These are phyloP conservation scores for Neelides sp. DNA, from an alignment of 1,140 invertebrate genomes.

Conservation along the genomic window DNA sequence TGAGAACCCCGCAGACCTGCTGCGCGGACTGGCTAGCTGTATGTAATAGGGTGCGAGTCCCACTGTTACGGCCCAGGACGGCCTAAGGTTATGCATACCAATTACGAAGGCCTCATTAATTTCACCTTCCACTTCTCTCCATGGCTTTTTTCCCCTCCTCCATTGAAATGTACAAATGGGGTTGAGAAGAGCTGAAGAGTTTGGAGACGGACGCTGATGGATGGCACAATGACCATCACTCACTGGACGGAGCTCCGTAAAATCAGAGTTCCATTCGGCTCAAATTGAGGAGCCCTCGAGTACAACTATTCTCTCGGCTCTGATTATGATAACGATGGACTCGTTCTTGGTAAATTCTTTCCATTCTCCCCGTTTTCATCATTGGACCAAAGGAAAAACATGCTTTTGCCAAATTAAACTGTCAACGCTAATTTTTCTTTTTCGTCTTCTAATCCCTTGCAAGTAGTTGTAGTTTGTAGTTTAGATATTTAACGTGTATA, in stretches of 20 bases:
- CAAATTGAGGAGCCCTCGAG: not conserved
- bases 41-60: slow-evolving; percentile 17
- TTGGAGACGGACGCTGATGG: slow-evolving; percentile 14
- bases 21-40: not conserved
- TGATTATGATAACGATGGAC: not conserved
- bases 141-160: slow-evolving; percentile 15
- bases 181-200: slow-evolving; percentile 3
- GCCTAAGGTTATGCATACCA: slow-evolving; percentile 28
- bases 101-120: slow-evolving; percentile 26
- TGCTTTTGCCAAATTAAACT: slow-evolving; percentile 13
- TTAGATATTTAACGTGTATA: no score
- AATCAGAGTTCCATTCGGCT: no score
- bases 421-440: slow-evolving; percentile 11
- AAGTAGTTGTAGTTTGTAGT: no score
- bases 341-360: not conserved
- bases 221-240: slow-evolving; percentile 16
- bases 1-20: not conserved
- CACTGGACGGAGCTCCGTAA: not conserved
- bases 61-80: slow-evolving; percentile 18
- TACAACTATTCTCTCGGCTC: slow-evolving; percentile 3
- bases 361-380: not conserved
- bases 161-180: slow-evolving; percentile 23
- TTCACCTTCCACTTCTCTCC: slow-evolving; percentile 6
- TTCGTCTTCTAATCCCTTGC: no score
- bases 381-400: slow-evolving; percentile 1